These are phyloP conservation scores for Aphidius gifuensis DNA, from an alignment of 1,140 invertebrate species.

Conservation along the genomic window DNA sequence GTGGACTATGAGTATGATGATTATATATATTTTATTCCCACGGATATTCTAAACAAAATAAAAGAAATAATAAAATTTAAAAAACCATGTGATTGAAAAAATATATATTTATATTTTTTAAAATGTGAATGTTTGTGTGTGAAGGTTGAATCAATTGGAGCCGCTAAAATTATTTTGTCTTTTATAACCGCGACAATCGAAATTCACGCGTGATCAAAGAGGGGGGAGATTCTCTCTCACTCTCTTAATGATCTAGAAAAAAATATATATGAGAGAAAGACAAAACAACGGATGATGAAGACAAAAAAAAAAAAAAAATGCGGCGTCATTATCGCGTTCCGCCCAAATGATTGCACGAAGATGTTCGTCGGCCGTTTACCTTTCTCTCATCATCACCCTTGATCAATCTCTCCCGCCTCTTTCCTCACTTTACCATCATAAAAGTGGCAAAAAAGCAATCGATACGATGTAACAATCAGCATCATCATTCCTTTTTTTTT, in stretches of 20 bases:
- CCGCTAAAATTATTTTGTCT: constrained; percentile 5
- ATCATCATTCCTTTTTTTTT: not conserved
- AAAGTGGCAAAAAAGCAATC: no score
- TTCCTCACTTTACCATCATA: no score
- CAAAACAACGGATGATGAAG: constrained; percentile 25
- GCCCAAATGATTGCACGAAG: constrained; percentile 27
- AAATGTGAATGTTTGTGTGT: no score
- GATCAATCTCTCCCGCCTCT: no score
- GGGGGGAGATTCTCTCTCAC: no score
- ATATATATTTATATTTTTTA: no score
- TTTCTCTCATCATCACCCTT: not conserved
- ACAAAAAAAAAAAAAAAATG: constrained; percentile 21
- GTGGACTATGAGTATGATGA: no score
- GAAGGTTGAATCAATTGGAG: not conserved
- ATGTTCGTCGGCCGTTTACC: constrained; percentile 7
- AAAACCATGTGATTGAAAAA: not conserved
- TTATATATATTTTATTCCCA: not conserved
- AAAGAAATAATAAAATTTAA: not conserved
- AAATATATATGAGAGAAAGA: not conserved
- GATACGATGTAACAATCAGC: no score
- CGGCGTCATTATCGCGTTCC: constrained; percentile 28
- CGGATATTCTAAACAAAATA: not conserved
- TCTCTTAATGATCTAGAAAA: no score
- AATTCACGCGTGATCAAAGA: not conserved
- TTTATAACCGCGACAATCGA: not conserved